A percentile compares a stretch with the other conserved stretches of the same genome.
phyloP scores from a whole-genome alignment of 1,140 invertebrate species.

The Pantala flavescens region DNA sequence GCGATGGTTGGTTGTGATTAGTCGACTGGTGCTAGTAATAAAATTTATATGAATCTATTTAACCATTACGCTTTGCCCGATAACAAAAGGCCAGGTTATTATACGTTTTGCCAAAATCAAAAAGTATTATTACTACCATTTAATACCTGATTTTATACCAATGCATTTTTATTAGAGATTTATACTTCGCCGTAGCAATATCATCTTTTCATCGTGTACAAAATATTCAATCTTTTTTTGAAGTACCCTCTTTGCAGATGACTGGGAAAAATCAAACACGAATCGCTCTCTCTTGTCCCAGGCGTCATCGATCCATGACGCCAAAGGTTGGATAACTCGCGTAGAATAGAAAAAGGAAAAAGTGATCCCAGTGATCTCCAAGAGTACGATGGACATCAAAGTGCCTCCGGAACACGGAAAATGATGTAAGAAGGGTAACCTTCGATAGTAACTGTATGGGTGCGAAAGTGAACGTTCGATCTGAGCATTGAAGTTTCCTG shows the following conservation, averaged over 20 bases:
- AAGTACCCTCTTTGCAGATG: neutral
- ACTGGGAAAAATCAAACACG: no score
- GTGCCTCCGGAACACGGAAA: neutral
- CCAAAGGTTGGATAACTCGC: no score
- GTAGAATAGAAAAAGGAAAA: no score
- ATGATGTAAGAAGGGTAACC: neutral
- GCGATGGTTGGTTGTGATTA: conserved; percentile 1
- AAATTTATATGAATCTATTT: conserved; percentile 6
- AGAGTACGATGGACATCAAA: neutral
- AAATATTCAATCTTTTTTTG: neutral
- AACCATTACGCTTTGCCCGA: conserved; percentile 4
- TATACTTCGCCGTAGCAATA: neutral
- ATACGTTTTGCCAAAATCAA: conserved; percentile 6
- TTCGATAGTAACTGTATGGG: neutral
- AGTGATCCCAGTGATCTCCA: no score
- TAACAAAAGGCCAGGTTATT: conserved; percentile 1
- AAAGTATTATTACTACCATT: conserved; percentile 8
- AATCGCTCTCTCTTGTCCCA: no score
- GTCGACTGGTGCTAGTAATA: conserved; percentile 5
- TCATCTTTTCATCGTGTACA: conserved; percentile 1
- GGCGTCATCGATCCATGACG: no score
- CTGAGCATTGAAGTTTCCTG: no score
- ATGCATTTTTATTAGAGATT: conserved; percentile 4
- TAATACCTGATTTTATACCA: neutral
- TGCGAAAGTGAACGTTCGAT: no score